Evolutionary conservation across 2,113 vertebrate species (phyloP).

Genomic region (Acanthisitta chloris): DNA sequence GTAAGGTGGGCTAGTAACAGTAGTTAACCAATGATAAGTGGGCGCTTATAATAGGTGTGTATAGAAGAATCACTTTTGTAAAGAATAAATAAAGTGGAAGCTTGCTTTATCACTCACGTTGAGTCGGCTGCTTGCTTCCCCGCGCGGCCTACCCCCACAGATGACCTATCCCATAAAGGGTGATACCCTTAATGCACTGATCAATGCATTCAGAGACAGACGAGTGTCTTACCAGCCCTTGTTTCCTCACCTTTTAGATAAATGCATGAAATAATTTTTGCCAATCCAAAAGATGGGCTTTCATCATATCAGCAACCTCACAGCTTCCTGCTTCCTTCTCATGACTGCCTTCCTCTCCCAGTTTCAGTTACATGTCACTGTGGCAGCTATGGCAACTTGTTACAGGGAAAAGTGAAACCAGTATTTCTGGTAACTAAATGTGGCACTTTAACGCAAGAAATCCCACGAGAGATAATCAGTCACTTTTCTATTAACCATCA

Average conservation of each 20-base stretch:
- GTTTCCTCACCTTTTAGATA: not conserved
- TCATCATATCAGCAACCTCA: not conserved
- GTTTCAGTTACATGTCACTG: not conserved
- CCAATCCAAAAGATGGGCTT: not conserved
- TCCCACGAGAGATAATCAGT: not conserved
- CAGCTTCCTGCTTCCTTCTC: not conserved
- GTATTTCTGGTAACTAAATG: not conserved
- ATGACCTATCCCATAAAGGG: not conserved
- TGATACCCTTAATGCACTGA: not conserved
- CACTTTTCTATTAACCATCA: not conserved
- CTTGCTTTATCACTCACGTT: too few relatives aligned
- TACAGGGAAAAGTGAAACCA: not conserved
- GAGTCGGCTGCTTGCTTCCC: too few relatives aligned
- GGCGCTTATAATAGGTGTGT: too few relatives aligned
- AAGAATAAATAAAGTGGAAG: too few relatives aligned
- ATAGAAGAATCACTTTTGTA: too few relatives aligned
- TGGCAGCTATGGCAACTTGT: not conserved
- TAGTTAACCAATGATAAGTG: too few relatives aligned
- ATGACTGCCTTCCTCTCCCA: not conserved
- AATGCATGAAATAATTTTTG: not conserved
- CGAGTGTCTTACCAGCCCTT: not conserved
- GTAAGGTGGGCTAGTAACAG: too few relatives aligned
- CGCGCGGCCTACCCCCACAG: too few relatives aligned
- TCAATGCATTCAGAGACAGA: not conserved
- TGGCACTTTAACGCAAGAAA: not conserved